Conservation (phyloP, 2,888 invertebrate species). For the Heliconius erato region DNA sequence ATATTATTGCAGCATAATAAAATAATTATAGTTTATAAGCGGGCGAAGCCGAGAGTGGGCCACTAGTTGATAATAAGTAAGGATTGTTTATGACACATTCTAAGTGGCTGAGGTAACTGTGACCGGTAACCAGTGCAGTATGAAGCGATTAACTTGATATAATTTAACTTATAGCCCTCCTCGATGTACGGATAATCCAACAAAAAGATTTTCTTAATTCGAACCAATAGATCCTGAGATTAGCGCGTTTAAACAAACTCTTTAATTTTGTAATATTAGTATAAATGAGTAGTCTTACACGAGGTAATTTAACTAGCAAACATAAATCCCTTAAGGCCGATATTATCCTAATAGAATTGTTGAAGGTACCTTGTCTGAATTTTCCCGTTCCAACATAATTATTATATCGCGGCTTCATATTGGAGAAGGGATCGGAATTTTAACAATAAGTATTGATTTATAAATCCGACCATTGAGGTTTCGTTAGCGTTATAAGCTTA, state of each 20-base stretch:
- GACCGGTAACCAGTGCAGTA: too few species aligned
- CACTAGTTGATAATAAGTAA: too few species aligned
- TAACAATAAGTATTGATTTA: slow-evolving; percentile 37
- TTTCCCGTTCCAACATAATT: slow-evolving; percentile 15
- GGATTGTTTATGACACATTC: too few species aligned
- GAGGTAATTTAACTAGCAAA: background rate
- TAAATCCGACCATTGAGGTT: slow-evolving; percentile 29
- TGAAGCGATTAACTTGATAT: too few species aligned
- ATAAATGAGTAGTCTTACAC: background rate
- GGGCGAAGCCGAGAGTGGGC: too few species aligned
- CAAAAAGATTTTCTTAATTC: too few species aligned
- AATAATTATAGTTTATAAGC: too few species aligned
- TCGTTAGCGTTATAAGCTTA: slow-evolving; percentile 21
- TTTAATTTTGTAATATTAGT: background rate
- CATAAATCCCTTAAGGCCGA: slow-evolving; percentile 1
- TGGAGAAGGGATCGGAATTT: slow-evolving; percentile 12
- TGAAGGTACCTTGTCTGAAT: slow-evolving; percentile 12
- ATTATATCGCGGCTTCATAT: slow-evolving; percentile 26
- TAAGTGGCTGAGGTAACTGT: too few species aligned
- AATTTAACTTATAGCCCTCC: too few species aligned
- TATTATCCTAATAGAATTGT: slow-evolving; percentile 10
- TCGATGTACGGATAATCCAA: too few species aligned
- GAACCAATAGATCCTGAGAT: too few species aligned
- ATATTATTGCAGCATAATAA: too few species aligned
- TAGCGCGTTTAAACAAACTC: background rate